These are phyloP conservation scores for Spatulosminthurus flaviceps DNA, from an alignment of 2,888 invertebrate genomes.

Conservation along the genomic window DNA sequence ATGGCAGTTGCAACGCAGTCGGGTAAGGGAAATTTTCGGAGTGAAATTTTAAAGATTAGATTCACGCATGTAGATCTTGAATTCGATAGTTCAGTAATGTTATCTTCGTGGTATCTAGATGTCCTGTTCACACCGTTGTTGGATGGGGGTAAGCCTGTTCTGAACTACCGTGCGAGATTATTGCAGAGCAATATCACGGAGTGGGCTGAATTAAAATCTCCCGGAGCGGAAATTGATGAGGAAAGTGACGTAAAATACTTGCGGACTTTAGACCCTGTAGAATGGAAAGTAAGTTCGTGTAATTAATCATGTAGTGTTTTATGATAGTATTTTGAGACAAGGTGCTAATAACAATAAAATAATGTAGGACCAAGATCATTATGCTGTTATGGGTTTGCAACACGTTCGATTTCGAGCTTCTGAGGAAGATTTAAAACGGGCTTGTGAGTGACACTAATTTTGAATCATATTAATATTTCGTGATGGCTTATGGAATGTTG, in stretches of 20 bases:
- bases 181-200: conserved; percentile 42
- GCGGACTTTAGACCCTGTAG: conserved; percentile 89
- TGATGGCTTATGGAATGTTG: too few relatives aligned
- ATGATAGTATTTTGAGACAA: not conserved
- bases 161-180: conserved; percentile 8
- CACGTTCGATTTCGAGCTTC: conserved; percentile 84
- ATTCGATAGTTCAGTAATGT: not conserved
- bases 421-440: conserved; percentile 91
- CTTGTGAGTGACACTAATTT: conserved; percentile 72
- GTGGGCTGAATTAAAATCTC: conserved; percentile 37
- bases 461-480: conserved; percentile 49
- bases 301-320: not conserved
- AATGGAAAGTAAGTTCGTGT: conserved; percentile 80
- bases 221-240: conserved; percentile 62
- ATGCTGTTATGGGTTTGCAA: conserved; percentile 90
- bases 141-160: conserved; percentile 48
- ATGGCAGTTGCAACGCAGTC: conserved; percentile 50
- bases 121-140: conserved; percentile 56
- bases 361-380: conserved; percentile 88
- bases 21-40: conserved; percentile 47
- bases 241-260: conserved; percentile 84
- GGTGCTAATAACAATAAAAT: conserved; percentile 47
- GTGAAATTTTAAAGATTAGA: too few relatives aligned
- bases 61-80: too few relatives aligned
- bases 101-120: conserved; percentile 48